Base-by-base conservation (phyloP, 2,797 vertebrate species). In the Argya squamiceps region DNA sequence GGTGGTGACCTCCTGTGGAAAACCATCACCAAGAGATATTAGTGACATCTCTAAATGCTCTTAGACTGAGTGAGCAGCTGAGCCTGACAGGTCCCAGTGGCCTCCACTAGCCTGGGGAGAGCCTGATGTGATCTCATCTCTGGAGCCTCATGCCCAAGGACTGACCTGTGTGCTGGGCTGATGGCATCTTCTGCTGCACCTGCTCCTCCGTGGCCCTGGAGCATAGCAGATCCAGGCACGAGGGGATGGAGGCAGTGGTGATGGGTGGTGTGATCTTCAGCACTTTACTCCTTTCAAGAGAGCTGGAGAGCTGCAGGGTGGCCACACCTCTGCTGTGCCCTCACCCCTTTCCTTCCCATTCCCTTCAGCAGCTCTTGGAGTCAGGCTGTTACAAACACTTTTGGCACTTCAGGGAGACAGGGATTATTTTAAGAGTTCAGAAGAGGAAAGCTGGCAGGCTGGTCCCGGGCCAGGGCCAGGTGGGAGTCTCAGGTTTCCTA, bases 1-100 rank as follows among this genome's bases (percentile, higher is more conserved):
- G 97, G 77, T 98, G 98, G 95, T 98, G 98, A 12, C 98, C 98
- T 55, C 98, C 99, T 99, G 88, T 1, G 36, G 75, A 92, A 93
- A n/a, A 88, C 79, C 77, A 60, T 47, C 0, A 0, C 56, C 81
- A 75, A 75, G 41, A 85, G 29, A 22, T 16, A 5, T 76, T 70
- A 80, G n/a, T 64, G 67, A 41, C 55, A 26, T 17, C 47, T 84
- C 67, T 47, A 50, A 46, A 39, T 55, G 46, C 56, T 84, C 27
- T 56, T 37, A 53, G 67, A 16, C 16, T 19, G 69, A 29, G 47
- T 0, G 27, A 88, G 39, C 71, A 59, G 58, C 81, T 67, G 62
- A 82, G 68, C 32, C 2, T 0, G 15, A 53, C 26, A 44, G 34
- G 34, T 68, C 47, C 46, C 17, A 1, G 30, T 9, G 27, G 58